A percentile compares a stretch with the other conserved stretches of the same genome.
These are phyloP conservation scores for Clarias batrachus DNA, from an alignment of 2,113 vertebrate genomes.

Conservation along the genomic window DNA sequence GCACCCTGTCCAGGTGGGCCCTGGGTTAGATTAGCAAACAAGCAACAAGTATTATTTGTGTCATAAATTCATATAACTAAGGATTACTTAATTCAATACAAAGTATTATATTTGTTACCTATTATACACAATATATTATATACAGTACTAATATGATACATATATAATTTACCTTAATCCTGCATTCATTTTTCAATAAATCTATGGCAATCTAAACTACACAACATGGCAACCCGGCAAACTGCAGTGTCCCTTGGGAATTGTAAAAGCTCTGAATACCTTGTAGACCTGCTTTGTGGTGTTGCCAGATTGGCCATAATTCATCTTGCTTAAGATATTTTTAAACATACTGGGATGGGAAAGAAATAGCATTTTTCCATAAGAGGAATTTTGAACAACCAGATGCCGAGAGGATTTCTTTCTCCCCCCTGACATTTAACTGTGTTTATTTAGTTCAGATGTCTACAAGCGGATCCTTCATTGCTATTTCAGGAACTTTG, in stretches of 20 bases:
- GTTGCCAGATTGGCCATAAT: conserved; percentile 1
- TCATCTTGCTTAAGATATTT: background rate
- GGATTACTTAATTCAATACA: background rate
- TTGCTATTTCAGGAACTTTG: background rate
- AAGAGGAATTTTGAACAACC: background rate
- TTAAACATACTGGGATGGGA: background rate
- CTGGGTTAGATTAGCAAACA: too few species aligned
- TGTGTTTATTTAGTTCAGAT: background rate
- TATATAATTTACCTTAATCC: background rate
- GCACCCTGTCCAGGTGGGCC: too few species aligned
- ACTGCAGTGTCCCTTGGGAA: conserved; percentile 11
- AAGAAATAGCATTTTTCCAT: background rate
- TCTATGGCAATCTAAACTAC: background rate
- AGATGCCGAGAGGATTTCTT: background rate
- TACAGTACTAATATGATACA: background rate
- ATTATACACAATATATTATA: too few species aligned
- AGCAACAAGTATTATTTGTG: too few species aligned
- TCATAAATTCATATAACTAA: background rate
- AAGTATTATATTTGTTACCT: too few species aligned
- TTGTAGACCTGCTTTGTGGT: background rate
- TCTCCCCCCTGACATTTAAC: background rate
- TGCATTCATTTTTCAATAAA: background rate
- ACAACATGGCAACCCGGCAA: background rate
- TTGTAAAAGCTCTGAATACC: background rate
- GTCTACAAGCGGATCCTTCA: background rate